These are phyloP conservation scores for Drosophila miranda DNA, from an alignment of 1,140 invertebrate genomes.

Conservation along the genomic window DNA sequence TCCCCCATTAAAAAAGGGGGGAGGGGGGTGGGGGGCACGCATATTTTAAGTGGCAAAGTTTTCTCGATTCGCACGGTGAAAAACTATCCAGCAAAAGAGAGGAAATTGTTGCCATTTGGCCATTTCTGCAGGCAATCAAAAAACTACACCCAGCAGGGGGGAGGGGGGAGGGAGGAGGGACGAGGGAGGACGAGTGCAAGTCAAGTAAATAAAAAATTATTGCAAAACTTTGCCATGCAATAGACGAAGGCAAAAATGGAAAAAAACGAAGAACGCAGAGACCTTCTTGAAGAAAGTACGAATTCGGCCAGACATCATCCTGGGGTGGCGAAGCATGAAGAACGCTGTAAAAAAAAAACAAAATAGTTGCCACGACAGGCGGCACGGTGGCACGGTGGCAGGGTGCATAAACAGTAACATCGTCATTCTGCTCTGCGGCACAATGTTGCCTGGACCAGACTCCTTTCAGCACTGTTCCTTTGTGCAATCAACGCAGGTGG, in stretches of 20 bases:
- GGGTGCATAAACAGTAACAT: slow-evolving; percentile 20
- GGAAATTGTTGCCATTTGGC: slow-evolving; percentile 70
- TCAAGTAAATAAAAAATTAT: slow-evolving; percentile 79
- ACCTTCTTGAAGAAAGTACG: slow-evolving; percentile 52
- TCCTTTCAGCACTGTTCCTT: slow-evolving; percentile 11
- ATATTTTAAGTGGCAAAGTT: slow-evolving; percentile 76
- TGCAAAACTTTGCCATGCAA: slow-evolving; percentile 73
- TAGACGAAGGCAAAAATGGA: slow-evolving; percentile 54
- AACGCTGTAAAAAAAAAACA: slow-evolving; percentile 59
- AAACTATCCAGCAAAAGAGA: background rate
- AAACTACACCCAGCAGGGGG: slow-evolving; percentile 32
- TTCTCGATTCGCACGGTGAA: background rate
- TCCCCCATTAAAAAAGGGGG: slow-evolving; percentile 47
- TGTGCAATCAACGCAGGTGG: slow-evolving; percentile 74
- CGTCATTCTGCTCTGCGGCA: slow-evolving; percentile 27
- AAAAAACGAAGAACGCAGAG: slow-evolving; percentile 45
- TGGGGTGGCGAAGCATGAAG: slow-evolving; percentile 66
- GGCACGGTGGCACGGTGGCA: too few species aligned
- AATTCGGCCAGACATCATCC: background rate
- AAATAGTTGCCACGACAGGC: slow-evolving; percentile 61
- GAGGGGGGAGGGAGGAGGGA: slow-evolving; percentile 1
- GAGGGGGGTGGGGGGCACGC: slow-evolving; percentile 27
- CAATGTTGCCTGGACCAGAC: slow-evolving; percentile 7
- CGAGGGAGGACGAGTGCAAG: background rate
- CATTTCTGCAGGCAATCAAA: slow-evolving; percentile 64